Evolutionary conservation across 2,113 vertebrate genomes (phyloP).

Genomic region (Ailuropoda melanoleuca): DNA sequence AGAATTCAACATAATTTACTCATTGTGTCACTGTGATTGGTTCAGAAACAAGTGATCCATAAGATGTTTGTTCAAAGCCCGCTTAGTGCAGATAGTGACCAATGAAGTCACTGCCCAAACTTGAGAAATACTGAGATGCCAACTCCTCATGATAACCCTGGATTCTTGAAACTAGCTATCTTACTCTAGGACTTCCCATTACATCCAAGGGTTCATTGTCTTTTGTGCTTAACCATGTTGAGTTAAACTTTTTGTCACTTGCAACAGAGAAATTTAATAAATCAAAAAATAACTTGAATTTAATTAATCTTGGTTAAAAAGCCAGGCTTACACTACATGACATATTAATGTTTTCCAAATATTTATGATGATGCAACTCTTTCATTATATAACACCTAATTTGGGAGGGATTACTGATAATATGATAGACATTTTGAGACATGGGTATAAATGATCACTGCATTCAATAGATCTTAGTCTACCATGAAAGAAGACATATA

Average conservation of each 20-base stretch:
- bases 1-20: neutral
- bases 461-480: slow-evolving; percentile 19
- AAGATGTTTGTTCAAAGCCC: neutral
- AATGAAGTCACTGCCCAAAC: neutral
- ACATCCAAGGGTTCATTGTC: neutral
- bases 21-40: neutral
- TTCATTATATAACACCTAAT: slow-evolving; percentile 1
- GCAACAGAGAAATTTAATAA: slow-evolving; percentile 23
- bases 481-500: neutral
- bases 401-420: slow-evolving; percentile 51
- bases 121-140: neutral
- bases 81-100: neutral
- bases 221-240: neutral
- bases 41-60: neutral
- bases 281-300: slow-evolving; percentile 41
- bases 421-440: slow-evolving; percentile 1
- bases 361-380: neutral
- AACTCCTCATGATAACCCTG: neutral
- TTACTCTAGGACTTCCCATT: neutral
- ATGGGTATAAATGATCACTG: neutral
- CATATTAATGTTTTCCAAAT: slow-evolving; percentile 28
- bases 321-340: neutral
- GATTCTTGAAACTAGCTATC: neutral
- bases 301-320: slow-evolving; percentile 43
- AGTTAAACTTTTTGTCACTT: neutral